Evolutionary conservation across 2,888 invertebrate species (phyloP), one percentile per base, ranked within the genome.

Genomic region (Drosophila demipolita): DNA sequence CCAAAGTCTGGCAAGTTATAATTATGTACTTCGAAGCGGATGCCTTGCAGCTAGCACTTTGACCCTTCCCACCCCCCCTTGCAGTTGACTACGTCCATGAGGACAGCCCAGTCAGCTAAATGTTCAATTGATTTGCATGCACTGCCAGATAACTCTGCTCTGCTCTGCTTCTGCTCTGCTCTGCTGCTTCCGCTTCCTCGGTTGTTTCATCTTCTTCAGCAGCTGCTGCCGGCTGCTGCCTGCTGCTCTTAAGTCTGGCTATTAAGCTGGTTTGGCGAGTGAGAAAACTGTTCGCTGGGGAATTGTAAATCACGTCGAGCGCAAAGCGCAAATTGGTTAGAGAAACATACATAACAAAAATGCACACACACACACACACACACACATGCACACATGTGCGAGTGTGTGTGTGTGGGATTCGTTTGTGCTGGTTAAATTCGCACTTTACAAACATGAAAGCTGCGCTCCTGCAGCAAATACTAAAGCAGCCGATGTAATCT

Each of bases 61-160:
- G 38, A 3, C 8, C 12, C 20, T 2, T 23, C 7, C 8, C 33
- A 7, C 29, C 5, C 8, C 38, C 49, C 15, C 50, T 38, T 6
- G 29, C 20, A 20, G 26, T 17, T 4, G 36, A 15, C 53, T 38
- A 64, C 48, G 36, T 26, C 54, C 33, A 15, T 67, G 54, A 40
- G 36, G 58, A 26, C 6, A 33, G 53, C 50, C 36, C 60, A 63
- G 59, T 64, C 62, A 72, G 66, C 61, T 66, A 77, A 86, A 75
- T 83, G 86, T 82, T 88, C 88, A 86, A 87, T 87, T 88, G 86
- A 88, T 87, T 86, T 87, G 85, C 87, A 82, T 84, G 76, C 64
- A 54, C 66, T 72, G 69, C 57, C 45, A 70, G 64, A 57, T 50
- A 60, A 59, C 58, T 55, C 36, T 38, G 64, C 61, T 52, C 52